Percentiles rank a stretch among this genome's conserved stretches.
Evolutionary conservation across 2,797 vertebrate species (phyloP).

Genomic region (Acrossocheilus wenchowensis): DNA sequence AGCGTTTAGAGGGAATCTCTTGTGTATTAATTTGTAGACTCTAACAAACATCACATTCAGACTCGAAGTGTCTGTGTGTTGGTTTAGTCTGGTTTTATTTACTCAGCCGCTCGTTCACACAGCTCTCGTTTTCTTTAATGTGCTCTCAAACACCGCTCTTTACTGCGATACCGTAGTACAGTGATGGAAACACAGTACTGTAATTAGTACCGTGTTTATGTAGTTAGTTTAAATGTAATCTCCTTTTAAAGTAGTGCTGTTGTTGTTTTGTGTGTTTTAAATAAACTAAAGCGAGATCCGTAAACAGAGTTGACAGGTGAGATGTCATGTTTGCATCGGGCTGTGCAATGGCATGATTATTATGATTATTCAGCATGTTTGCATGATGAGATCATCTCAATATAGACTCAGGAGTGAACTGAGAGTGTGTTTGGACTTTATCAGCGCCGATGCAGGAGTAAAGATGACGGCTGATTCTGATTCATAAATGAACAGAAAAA

Average conservation of each 20-base stretch:
- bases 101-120: neutral
- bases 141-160: neutral
- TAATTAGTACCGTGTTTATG: neutral
- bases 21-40: neutral
- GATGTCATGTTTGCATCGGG: too few species aligned
- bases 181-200: neutral
- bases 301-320: neutral
- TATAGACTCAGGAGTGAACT: neutral
- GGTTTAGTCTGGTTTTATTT: constrained; percentile 1
- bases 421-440: neutral
- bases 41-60: neutral
- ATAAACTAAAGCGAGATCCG: neutral
- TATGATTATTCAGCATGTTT: neutral
- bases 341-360: neutral
- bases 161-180: neutral
- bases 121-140: neutral
- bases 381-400: neutral
- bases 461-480: neutral
- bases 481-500: neutral
- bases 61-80: neutral
- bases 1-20: neutral
- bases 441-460: neutral
- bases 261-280: neutral
- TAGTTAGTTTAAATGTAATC: neutral
- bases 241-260: neutral